These are phyloP conservation scores for Ctenoplectra terminalis DNA, from an alignment of 1,140 invertebrate genomes.

Conservation along the genomic window DNA sequence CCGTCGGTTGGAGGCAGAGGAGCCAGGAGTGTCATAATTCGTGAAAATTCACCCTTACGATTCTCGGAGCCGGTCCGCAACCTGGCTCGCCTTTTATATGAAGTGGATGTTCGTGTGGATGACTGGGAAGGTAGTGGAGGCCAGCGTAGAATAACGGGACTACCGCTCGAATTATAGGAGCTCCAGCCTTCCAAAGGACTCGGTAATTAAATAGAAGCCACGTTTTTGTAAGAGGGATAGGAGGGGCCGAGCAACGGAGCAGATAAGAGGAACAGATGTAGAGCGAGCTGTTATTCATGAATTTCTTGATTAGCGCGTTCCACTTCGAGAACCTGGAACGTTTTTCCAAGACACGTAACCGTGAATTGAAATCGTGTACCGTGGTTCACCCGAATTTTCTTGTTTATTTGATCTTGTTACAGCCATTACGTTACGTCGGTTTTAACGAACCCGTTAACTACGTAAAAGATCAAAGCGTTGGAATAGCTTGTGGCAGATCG, in stretches of 20 bases:
- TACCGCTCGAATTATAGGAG: slow-evolving; percentile 62
- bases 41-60: slow-evolving; percentile 15
- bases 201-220: slow-evolving; percentile 76
- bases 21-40: slow-evolving; percentile 39
- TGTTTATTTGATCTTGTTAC: background rate
- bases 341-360: slow-evolving; percentile 29
- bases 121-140: slow-evolving; percentile 39
- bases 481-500: background rate
- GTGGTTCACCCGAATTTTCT: background rate
- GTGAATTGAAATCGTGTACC: background rate
- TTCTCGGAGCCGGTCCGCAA: slow-evolving; percentile 23
- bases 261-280: slow-evolving; percentile 52
- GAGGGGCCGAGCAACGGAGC: slow-evolving; percentile 41
- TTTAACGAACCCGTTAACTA: slow-evolving; percentile 43
- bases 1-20: slow-evolving; percentile 14
- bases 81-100: slow-evolving; percentile 59
- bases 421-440: background rate
- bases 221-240: slow-evolving; percentile 53
- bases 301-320: slow-evolving; percentile 42
- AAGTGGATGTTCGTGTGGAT: slow-evolving; percentile 54
- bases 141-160: slow-evolving; percentile 35
- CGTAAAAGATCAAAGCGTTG: slow-evolving; percentile 31
- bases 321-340: background rate
- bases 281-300: slow-evolving; percentile 49
- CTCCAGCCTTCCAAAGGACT: slow-evolving; percentile 67